phyloP scores from a whole-genome alignment of 2,888 invertebrate genomes.

The Cryptocheilus praepositus region DNA sequence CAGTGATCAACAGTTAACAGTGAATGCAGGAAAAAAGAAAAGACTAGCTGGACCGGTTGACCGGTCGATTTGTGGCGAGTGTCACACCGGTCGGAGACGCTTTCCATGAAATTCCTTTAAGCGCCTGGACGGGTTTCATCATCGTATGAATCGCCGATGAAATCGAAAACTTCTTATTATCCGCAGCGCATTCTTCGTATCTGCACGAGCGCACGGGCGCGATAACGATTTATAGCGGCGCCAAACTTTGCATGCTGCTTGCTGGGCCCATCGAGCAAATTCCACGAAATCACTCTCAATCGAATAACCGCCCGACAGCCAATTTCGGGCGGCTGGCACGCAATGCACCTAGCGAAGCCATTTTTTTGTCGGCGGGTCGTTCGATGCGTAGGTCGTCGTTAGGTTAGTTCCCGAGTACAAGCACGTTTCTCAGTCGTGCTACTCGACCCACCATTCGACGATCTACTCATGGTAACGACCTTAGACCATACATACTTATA shows the following conservation, averaged over 20 bases:
- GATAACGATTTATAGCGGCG: conserved; percentile 21
- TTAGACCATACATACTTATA: too few relatives aligned
- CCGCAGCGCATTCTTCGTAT: neutral
- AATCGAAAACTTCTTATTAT: conserved; percentile 46
- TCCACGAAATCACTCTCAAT: neutral
- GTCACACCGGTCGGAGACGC: conserved; percentile 43
- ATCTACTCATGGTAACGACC: too few relatives aligned
- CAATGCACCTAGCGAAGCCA: too few relatives aligned
- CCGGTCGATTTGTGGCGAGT: conserved; percentile 2
- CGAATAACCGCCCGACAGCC: neutral
- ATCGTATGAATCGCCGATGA: conserved; percentile 38
- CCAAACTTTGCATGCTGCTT: conserved; percentile 1
- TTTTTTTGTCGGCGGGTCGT: too few relatives aligned
- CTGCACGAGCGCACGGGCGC: too few relatives aligned
- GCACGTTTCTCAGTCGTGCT: neutral
- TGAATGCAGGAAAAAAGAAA: neutral
- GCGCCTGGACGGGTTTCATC: conserved; percentile 50
- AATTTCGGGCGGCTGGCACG: too few relatives aligned
- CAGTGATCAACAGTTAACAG: neutral
- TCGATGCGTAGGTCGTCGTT: too few relatives aligned
- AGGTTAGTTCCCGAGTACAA: neutral
- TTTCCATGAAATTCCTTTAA: conserved; percentile 57
- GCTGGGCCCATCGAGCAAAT: too few relatives aligned
- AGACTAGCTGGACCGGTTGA: conserved; percentile 5
- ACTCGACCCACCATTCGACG: too few relatives aligned